Evolutionary conservation across 1,140 invertebrate species (phyloP).

Genomic region (Polyergus mexicanus): DNA sequence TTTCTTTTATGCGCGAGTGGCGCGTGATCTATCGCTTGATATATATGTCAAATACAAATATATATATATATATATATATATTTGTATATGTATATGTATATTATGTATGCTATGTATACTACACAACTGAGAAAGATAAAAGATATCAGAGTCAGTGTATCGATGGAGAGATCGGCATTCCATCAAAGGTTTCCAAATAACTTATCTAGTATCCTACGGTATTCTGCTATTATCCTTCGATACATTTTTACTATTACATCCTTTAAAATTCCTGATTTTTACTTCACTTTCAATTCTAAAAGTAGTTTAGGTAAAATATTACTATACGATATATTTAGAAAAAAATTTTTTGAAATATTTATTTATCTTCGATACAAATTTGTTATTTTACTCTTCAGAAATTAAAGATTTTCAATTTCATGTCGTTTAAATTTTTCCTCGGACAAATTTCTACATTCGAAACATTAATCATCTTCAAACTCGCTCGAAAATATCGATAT

Average conservation of each 20-base stretch:
- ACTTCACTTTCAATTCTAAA: not conserved
- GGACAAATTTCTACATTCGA: constrained; percentile 11
- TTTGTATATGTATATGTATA: too few species aligned
- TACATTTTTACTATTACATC: constrained; percentile 9
- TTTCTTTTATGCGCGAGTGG: constrained; percentile 48
- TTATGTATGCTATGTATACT: not conserved
- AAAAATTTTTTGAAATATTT: not conserved
- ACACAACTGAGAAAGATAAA: constrained; percentile 26
- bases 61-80: constrained; percentile 26
- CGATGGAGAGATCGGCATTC: constrained; percentile 56
- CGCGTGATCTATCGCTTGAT: constrained; percentile 61
- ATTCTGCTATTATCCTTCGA: constrained; percentile 9
- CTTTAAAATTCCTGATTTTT: not conserved
- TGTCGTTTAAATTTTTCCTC: too few species aligned
- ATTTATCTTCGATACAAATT: not conserved
- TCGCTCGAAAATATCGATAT: constrained; percentile 49
- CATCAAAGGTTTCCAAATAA: constrained; percentile 51
- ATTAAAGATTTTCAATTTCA: not conserved
- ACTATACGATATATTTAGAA: not conserved
- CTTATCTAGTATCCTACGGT: constrained; percentile 3
- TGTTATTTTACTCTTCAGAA: not conserved
- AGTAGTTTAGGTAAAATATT: not conserved
- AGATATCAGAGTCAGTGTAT: constrained; percentile 40
- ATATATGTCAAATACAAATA: constrained; percentile 45
- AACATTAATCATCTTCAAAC: constrained; percentile 52